These are phyloP conservation scores for Mercenaria mercenaria DNA, from an alignment of 1,140 invertebrate species.

Conservation along the genomic window DNA sequence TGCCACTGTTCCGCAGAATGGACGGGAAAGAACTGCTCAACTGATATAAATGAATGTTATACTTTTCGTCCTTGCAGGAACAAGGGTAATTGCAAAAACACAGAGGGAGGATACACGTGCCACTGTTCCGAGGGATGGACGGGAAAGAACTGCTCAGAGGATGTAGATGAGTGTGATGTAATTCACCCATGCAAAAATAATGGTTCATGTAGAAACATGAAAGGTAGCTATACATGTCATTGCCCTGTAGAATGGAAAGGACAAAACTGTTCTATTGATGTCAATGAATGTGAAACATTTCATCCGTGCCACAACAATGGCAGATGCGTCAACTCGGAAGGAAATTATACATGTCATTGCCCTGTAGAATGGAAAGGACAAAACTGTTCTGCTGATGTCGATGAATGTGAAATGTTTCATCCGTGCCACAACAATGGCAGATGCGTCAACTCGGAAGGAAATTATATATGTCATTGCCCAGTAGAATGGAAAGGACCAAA, in stretches of 20 bases:
- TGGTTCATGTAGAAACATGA: conserved; percentile 13
- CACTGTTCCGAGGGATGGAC: conserved; percentile 47
- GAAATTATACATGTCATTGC: conserved; percentile 57
- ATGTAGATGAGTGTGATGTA: conserved; percentile 59
- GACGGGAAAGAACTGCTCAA: background rate
- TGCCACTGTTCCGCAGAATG: background rate
- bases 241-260: conserved; percentile 38
- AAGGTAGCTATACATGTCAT: conserved; percentile 48
- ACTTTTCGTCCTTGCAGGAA: background rate
- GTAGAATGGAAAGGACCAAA: too few species aligned
- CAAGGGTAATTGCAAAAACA: conserved; percentile 53
- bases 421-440: too few species aligned
- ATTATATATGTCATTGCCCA: too few species aligned
- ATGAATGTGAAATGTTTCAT: too few species aligned
- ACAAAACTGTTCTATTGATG: conserved; percentile 10
- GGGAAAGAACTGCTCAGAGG: conserved; percentile 21
- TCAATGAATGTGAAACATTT: conserved; percentile 40
- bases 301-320: background rate
- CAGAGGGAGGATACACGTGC: conserved; percentile 52
- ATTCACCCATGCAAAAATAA: background rate
- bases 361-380: conserved; percentile 57
- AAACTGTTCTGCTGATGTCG: conserved; percentile 64
- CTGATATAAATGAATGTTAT: conserved; percentile 24
- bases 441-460: too few species aligned
- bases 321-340: conserved; percentile 62